Base-by-base conservation (phyloP, 2,888 invertebrate genomes). In the Limnephilus lunatus region DNA sequence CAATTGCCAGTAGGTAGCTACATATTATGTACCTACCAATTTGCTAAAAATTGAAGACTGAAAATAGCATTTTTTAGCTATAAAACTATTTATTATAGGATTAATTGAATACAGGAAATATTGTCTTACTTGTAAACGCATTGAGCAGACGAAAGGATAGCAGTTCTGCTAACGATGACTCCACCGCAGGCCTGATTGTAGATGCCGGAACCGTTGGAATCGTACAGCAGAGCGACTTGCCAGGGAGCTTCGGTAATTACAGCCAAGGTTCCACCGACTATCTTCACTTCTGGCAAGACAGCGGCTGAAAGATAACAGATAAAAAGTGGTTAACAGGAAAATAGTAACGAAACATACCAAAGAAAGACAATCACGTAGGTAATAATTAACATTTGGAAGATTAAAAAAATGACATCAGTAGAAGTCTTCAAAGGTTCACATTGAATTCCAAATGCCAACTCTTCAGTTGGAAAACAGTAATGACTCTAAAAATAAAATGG, bases 91-190 rank as follows among this genome's bases (percentile, higher is more conserved):
- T n/a, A n/a, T n/a, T n/a, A n/a, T n/a, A n/a, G 48, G 14, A 53
- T 53, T 3, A 19, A 7, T 53, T 53, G 5, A 53, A 53, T 15
- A 25, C 1, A 19, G 4, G n/a, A 68, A 68, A n/a, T n/a, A 68
- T 68, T 68, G 7, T 5, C 35, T 91, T 92, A 93, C 92, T 91
- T 91, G 32, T 81, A 30, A 87, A 94, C 95, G 93, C 96, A 96
- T 93, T 96, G 96, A 5, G 95, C 96, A 85, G 96, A 96, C 44
- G 96, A 95, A 35, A 96, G 94, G 25, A 95, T 92, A 2, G 95
- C 94, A 89, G 94, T 94, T 7, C 94, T 91, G 12, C 94, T 94
- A 48, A 96, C 94, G 44, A 96, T 94, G 14, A 95, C 94, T 4
- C 95, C 96, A 44, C 96, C 96, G 94, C 96, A 96, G 2, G 94